Evolutionary conservation across 2,113 vertebrate genomes (phyloP), one percentile per base, ranked within the genome.

Genomic region (Marmota monax): DNA sequence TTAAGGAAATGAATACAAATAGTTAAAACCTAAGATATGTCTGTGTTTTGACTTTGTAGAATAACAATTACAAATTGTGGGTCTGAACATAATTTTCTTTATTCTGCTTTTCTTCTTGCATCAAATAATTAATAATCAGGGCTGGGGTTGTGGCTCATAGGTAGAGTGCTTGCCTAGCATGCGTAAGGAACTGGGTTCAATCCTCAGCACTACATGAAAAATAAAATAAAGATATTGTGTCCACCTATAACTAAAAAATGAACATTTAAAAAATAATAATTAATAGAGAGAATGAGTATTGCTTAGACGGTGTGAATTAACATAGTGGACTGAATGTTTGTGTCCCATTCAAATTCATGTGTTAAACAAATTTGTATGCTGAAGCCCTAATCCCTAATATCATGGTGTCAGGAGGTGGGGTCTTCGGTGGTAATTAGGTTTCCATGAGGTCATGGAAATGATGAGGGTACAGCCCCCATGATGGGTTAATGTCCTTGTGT

Each of bases 31-130:
- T 53, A 61, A 88, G 42, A 7, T 67, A 12, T 32, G 14, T 89
- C 87, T 91, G 12, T 94, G 39, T 67, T 91, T 87, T 87, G 27
- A 89, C 22, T 88, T 94, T 83, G 76, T 51, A 56, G 58, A 88
- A 69, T 83, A 34, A 77, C 42, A 7, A 56, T 67, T 39, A 65
- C 34, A 51, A 51, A 51, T 45, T 45, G 73, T 2, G 51, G 8
- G 3, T 58, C 58, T 95, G 74, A 63, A 61, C 7, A 29, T 58
- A 88, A 53, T 86, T 86, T 63, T 65, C 74, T 92, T 95, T 67
- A 53, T 96, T 89, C 29, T 78, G 12, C 8, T 11, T 95, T 70
- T 0, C 56, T 87, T 74, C 70, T 69, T 56, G 48, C 8, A 37
- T 77, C 34, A 76, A 58, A 72, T 73, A 53, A 51, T 96, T 73